phyloP scores from a whole-genome alignment of 2,113 vertebrate species.

The Chrysemys picta region DNA sequence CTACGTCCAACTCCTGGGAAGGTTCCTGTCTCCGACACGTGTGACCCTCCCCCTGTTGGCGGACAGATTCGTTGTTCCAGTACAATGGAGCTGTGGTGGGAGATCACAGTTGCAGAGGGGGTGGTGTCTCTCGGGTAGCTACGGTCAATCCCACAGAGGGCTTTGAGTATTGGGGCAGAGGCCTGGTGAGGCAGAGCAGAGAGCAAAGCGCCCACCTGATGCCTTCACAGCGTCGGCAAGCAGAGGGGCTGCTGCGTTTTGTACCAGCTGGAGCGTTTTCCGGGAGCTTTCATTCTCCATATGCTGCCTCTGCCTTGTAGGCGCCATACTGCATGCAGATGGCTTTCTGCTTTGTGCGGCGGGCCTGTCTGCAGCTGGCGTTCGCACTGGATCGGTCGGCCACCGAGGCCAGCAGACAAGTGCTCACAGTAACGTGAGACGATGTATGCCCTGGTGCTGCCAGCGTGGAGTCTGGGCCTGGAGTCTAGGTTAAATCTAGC shows the following conservation, averaged over 20 bases:
- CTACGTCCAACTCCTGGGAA: conserved; percentile 54
- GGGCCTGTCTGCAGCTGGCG: too few relatives aligned
- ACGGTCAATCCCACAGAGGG: background rate
- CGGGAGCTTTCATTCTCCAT: background rate
- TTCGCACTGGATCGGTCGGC: background rate
- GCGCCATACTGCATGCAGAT: background rate
- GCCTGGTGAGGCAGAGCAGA: background rate
- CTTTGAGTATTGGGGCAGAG: background rate
- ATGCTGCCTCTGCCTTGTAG: background rate
- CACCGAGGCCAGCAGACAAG: background rate
- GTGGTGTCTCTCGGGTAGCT: background rate
- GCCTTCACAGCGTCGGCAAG: background rate
- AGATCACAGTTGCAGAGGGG: background rate
- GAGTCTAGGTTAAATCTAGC: background rate
- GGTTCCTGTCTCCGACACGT: conserved; percentile 40
- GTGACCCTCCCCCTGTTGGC: background rate
- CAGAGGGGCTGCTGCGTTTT: background rate
- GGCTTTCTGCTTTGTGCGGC: background rate
- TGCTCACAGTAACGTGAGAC: background rate
- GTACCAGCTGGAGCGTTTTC: background rate
- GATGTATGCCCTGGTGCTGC: background rate
- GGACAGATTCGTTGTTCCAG: background rate
- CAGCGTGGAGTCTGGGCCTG: background rate
- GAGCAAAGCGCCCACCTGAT: background rate
- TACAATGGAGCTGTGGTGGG: background rate